Evolutionary conservation across 2,113 vertebrate species (phyloP).

Genomic region (Pomatorhinus ruficollis): DNA sequence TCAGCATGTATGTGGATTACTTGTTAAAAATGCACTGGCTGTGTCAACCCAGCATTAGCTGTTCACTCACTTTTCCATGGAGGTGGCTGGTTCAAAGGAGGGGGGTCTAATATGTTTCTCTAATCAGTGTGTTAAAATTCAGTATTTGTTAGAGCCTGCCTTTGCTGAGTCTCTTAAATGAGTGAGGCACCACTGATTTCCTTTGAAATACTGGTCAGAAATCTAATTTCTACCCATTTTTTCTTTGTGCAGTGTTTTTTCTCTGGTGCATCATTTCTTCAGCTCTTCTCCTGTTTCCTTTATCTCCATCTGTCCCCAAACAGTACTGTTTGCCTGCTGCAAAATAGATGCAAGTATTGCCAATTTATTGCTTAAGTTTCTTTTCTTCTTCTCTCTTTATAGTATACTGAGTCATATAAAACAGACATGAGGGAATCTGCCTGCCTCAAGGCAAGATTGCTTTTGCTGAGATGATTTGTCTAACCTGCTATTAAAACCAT

Average conservation of each 20-base stretch:
- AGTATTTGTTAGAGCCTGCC: neutral
- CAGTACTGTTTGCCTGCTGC: neutral
- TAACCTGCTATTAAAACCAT: conserved; percentile 18
- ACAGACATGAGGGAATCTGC: neutral
- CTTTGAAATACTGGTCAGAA: neutral
- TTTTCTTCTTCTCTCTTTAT: neutral
- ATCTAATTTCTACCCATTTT: neutral
- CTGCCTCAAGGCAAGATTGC: neutral
- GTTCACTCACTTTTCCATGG: neutral
- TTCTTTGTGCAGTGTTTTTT: neutral
- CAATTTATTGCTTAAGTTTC: neutral
- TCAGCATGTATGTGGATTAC: neutral
- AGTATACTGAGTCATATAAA: neutral
- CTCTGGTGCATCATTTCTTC: neutral
- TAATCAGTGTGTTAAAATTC: neutral
- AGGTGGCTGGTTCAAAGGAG: neutral
- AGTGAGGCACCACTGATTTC: neutral
- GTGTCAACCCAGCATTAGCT: neutral
- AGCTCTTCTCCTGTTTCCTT: neutral
- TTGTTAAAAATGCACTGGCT: neutral
- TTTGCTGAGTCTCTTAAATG: neutral
- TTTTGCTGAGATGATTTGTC: conserved; percentile 7
- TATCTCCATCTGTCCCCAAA: neutral
- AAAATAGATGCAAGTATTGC: neutral
- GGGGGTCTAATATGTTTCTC: neutral